Base-by-base conservation (phyloP, 2,113 vertebrate species). In the Taurulus bubalis region DNA sequence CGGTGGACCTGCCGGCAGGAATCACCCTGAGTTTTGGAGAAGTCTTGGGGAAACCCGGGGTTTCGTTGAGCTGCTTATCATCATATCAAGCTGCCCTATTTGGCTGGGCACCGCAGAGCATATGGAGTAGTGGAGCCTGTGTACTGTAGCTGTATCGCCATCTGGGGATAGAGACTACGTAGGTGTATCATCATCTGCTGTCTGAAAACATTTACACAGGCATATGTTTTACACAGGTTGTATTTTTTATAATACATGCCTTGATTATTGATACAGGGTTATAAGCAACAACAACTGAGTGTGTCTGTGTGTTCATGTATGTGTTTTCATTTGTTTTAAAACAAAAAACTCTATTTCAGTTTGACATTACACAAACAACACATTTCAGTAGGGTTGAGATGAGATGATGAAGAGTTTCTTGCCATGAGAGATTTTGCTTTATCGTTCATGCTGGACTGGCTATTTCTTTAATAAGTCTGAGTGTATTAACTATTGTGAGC, bases 171-270 rank as follows among this genome's bases (percentile, higher is more conserved):
- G 82, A 80, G 60, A 89, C 83, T 74, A 91, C 65, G 91, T 91
- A 90, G 91, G 89, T 91, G 89, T 83, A 87, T 64, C 88, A 89
- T 89, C 90, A 92, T 93, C 92, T 91, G 91, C 89, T 89, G 90
- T 89, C 75, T 83, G 77, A 88, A 89, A 84, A 85, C 82, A 87
- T 83, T 80, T 85, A 88, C 79, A 87, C 75, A 66, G 40, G 34
- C 38, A 28, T 16, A 30, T 65, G 72, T 74, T 59, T 76, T 26
- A 63, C 60, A 77, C 68, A 18, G 36, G 51, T 24, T 77, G 59
- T 58, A 70, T 79, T 20, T 56, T n/a, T n/a, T 24, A 24, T 24
- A 11, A 28, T 45, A 32, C 30, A 32, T 32, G 30, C 4, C 30
- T 32, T 32, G 30, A 32, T 3, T 32, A 32, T 32, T 32, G 30